Evolutionary conservation across 2,888 invertebrate genomes (phyloP).

Genomic region (Xanthorhoe spadicearia): DNA sequence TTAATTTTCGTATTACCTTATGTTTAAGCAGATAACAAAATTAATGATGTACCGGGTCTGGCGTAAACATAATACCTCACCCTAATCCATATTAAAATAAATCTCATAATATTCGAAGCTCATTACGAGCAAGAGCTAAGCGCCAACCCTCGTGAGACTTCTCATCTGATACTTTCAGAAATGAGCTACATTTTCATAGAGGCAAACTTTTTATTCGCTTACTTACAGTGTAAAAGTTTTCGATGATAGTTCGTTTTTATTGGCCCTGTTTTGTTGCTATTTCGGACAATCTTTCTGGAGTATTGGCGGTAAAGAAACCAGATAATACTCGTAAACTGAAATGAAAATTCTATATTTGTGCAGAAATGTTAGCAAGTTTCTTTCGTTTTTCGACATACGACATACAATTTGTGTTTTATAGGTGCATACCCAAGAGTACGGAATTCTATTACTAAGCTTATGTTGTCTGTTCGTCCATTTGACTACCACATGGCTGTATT

Average conservation of each 20-base stretch:
- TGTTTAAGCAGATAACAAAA: background rate
- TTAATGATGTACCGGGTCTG: background rate
- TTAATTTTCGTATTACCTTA: too few species aligned
- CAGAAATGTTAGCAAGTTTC: background rate
- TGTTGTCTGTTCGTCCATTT: too few species aligned
- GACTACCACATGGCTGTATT: too few species aligned
- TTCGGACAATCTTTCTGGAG: slow-evolving; percentile 13
- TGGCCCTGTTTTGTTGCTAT: slow-evolving; percentile 35
- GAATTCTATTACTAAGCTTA: too few species aligned
- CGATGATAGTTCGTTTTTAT: slow-evolving; percentile 37
- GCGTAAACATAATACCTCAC: background rate
- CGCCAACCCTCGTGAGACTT: slow-evolving; percentile 15
- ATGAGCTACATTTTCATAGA: slow-evolving; percentile 41
- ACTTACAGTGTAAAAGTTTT: slow-evolving; percentile 38
- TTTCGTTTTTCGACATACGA: background rate
- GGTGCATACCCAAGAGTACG: too few species aligned
- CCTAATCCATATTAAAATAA: slow-evolving; percentile 2
- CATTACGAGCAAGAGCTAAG: slow-evolving; percentile 9
- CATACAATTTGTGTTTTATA: background rate
- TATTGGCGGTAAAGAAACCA: slow-evolving; percentile 2
- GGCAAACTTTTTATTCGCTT: slow-evolving; percentile 43
- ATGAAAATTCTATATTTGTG: background rate
- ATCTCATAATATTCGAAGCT: slow-evolving; percentile 13
- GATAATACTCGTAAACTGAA: slow-evolving; percentile 6
- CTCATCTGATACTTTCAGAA: slow-evolving; percentile 28